These are phyloP conservation scores for Orthosia gracilis DNA, from an alignment of 2,888 invertebrate species.

Conservation along the genomic window DNA sequence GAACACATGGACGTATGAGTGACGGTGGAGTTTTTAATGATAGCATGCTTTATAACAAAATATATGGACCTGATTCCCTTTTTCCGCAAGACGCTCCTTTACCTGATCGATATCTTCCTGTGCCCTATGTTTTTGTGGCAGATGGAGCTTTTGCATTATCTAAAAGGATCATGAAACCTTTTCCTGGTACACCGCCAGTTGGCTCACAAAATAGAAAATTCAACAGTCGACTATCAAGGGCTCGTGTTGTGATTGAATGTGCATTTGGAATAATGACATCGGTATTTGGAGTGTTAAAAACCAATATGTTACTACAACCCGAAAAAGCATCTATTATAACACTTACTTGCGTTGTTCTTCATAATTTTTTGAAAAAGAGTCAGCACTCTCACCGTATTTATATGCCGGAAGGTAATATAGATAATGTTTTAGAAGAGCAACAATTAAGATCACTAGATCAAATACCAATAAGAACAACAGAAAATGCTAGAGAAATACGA, in stretches of 20 bases:
- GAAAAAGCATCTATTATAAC: slow-evolving; percentile 56
- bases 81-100: too few species aligned
- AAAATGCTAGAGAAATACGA: slow-evolving; percentile 43
- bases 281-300: too few species aligned
- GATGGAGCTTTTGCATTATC: too few species aligned
- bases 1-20: slow-evolving; percentile 65
- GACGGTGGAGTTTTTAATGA: slow-evolving; percentile 61
- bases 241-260: too few species aligned
- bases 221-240: too few species aligned
- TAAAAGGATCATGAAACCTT: too few species aligned
- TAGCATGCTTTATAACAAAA: slow-evolving; percentile 46
- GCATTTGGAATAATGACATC: too few species aligned
- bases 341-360: slow-evolving; percentile 50
- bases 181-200: too few species aligned
- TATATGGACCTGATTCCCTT: slow-evolving; percentile 45
- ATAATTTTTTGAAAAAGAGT: slow-evolving; percentile 57
- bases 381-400: slow-evolving; percentile 22
- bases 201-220: too few species aligned
- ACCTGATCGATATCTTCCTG: too few species aligned
- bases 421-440: slow-evolving; percentile 52
- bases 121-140: too few species aligned
- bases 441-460: slow-evolving; percentile 48
- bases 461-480: slow-evolving; percentile 45
- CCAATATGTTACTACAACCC: slow-evolving; percentile 43
- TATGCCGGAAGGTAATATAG: slow-evolving; percentile 29